Evolutionary conservation across 2,888 invertebrate genomes (phyloP), one percentile per base, ranked within the genome.

Genomic region (Drosophila niveifrons): DNA sequence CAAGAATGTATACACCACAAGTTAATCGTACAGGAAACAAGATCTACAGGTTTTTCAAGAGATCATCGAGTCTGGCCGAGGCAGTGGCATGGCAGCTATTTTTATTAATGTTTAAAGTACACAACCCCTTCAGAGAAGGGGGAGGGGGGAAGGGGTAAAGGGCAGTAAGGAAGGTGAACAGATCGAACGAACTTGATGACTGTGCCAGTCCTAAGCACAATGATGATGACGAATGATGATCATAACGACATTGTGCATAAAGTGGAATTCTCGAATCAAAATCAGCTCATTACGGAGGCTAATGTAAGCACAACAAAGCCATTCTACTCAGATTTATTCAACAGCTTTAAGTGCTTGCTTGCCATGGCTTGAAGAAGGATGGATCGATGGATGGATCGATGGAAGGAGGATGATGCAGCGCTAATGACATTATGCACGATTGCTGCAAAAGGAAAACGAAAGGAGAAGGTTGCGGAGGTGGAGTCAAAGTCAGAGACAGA

Each of bases 301-400:
- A 89, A 89, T 89, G 89, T 90, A 89, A 89, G 88, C 89, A 89
- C 82, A 89, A 89, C 89, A 89, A 89, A 83, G 89, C 83, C 76
- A 84, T 84, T 84, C 83, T 81, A 87, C 79, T n/a, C 62, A 88
- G 75, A 74, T 80, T 76, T 88, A 79, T 89, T 88, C 78, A 82
- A 65, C 82, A 72, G 76, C 88, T 77, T 73, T 75, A 72, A 76
- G 85, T 76, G 72, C 56, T 59, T 59, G 31, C 31, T 31, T 31
- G 31, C 10, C 31, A 10, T 31, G 31, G 36, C 36, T 36, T 36
- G 11, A n/a, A 36, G 36, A 34, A 34, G 34, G 34, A 34, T 34
- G 36, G 34, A n/a, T n/a, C 3, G 36, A 34, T 34, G 34, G 34
- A 11, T 31, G 11, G 11, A 31, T 36, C 4, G 36, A 36, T 36